Evolutionary conservation across 2,797 vertebrate species (phyloP), one percentile per base, ranked within the genome.

Genomic region (Oceanodroma leucorhoa): DNA sequence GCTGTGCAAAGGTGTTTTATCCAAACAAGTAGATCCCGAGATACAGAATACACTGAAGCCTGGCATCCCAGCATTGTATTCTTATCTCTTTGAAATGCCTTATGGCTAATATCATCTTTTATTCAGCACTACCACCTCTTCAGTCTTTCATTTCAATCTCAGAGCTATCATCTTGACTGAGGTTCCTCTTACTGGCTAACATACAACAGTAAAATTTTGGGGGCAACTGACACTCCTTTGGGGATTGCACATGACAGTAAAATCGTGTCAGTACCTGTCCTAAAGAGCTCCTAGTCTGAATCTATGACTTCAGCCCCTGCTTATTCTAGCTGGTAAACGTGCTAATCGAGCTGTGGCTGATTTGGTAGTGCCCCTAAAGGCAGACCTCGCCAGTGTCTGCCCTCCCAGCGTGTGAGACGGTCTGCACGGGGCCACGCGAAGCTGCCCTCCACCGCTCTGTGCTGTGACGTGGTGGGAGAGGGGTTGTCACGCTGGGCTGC

Each of bases 1-100:
- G 79, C 86, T 94, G 64, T 72, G 66, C 85, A 92, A 90, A 93
- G 87, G 87, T 89, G 72, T 87, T 95, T 95, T 84, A 91, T 90
- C 76, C 83, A 87, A 96, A 70, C 50, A 90, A 87, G 77, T 1
- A 90, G 66, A 95, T 84, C 75, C 61, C 5, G 1, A 80, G 81
- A 81, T 18, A 66, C 36, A 54, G 72, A 95, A 77, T 55, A 67
- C 34, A 64, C 83, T 6, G 48, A 83, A 88, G 48, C 62, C 43
- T 91, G 64, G 11, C 34, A 57, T 64, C 22, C 38, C 73, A 82
- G 58, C 26, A 6, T 7, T 75, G 64, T 69, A 51, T 71, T 94
- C 84, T 84, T 93, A 45, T 64, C 58, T 87, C 54, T 90, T 89
- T 84, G 66, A 88, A 88, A 95, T 58, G 29, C 43, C 69, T 91